Evolutionary conservation across 2,113 vertebrate species (phyloP).

Genomic region (Ptyas mucosa): DNA sequence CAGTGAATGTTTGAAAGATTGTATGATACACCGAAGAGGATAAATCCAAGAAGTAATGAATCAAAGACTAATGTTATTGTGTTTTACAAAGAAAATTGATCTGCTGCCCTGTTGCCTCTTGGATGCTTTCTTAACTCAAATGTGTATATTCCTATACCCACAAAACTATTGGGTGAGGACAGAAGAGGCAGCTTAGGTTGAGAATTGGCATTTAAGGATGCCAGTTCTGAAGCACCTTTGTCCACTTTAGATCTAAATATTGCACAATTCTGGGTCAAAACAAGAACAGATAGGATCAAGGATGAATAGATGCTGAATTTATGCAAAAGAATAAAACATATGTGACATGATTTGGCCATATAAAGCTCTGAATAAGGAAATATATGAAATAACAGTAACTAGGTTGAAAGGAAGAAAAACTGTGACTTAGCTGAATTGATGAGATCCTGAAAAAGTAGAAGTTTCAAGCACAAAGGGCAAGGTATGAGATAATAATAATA

Average conservation of each 20-base stretch:
- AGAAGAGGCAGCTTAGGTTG: background rate
- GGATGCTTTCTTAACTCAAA: background rate
- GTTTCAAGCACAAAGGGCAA: background rate
- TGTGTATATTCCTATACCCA: background rate
- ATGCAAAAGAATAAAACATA: background rate
- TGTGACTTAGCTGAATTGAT: background rate
- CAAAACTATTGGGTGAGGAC: background rate
- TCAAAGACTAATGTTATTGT: background rate
- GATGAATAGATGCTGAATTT: background rate
- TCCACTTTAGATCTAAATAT: background rate
- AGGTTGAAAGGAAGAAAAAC: background rate
- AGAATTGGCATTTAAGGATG: background rate
- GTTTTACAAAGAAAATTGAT: background rate
- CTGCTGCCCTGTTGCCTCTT: background rate
- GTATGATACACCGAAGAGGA: background rate
- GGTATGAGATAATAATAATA: too few species aligned
- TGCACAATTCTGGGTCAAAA: background rate
- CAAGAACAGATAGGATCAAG: background rate
- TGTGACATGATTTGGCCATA: background rate
- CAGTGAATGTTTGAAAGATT: background rate
- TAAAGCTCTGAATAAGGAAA: background rate
- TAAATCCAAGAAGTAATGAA: background rate
- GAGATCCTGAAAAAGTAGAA: background rate
- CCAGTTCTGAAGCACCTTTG: background rate
- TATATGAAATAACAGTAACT: background rate